phyloP scores from a whole-genome alignment of 2,797 vertebrate species.

The Alca torda region DNA sequence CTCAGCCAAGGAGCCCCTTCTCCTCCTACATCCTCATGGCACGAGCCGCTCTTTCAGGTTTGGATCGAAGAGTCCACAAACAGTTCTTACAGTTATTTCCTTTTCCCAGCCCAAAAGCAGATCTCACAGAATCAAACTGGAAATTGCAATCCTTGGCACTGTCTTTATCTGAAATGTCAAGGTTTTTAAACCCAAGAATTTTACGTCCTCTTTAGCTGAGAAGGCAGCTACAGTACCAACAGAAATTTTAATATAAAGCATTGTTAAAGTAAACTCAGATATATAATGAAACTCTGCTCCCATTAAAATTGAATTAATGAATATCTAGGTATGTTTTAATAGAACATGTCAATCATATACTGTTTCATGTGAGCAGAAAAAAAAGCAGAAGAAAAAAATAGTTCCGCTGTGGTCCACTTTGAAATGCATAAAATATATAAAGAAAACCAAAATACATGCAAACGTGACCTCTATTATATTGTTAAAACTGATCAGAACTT shows the following conservation, averaged over 20 bases:
- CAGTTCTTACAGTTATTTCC: neutral
- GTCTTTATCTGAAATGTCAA: constrained; percentile 46
- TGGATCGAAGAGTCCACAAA: neutral
- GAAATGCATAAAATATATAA: neutral
- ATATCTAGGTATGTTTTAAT: constrained; percentile 9
- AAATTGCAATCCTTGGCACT: constrained; percentile 15
- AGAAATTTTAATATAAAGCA: constrained; percentile 49
- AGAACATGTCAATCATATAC: neutral
- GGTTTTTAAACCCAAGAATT: neutral
- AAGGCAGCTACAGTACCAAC: neutral
- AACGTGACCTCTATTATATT: neutral
- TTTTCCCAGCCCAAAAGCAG: constrained; percentile 7
- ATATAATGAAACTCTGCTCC: constrained; percentile 23
- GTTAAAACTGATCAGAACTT: constrained; percentile 20
- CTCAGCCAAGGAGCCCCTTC: neutral
- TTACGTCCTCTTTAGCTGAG: neutral
- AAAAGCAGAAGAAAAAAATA: constrained; percentile 15
- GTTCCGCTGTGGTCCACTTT: neutral
- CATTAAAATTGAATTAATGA: constrained; percentile 33
- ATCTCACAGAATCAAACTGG: neutral
- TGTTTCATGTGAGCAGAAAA: neutral
- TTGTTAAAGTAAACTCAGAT: constrained; percentile 31
- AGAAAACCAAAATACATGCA: constrained; percentile 1
- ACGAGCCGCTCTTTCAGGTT: neutral
- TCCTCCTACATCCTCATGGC: neutral